These are phyloP conservation scores for Lepidurus apus DNA, from an alignment of 1,140 invertebrate genomes.

Conservation along the genomic window DNA sequence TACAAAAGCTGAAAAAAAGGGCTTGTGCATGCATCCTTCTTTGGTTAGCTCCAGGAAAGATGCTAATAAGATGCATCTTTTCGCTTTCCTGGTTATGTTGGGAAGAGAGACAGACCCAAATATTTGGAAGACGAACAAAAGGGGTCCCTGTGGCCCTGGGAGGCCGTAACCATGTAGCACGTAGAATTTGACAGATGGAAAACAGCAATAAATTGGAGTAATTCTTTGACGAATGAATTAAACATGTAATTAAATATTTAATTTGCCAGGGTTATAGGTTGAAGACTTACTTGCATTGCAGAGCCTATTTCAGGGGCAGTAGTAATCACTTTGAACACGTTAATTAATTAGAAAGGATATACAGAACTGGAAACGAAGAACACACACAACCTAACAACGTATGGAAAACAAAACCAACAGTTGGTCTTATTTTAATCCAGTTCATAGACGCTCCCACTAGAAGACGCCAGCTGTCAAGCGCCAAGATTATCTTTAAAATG, in stretches of 20 bases:
- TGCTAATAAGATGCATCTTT: slow-evolving; percentile 9
- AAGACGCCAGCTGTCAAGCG: not conserved
- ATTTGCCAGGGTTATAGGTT: no score
- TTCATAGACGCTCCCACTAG: not conserved
- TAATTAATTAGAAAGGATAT: no score
- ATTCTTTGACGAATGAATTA: no score
- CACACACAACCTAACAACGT: not conserved
- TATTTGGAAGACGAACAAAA: not conserved
- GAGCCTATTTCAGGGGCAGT: no score
- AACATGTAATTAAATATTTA: no score
- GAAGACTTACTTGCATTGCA: no score
- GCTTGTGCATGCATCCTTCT: slow-evolving; percentile 4
- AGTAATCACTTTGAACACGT: no score
- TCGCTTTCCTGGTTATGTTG: not conserved
- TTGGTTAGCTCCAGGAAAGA: not conserved
- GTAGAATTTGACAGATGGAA: no score
- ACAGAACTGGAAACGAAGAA: not conserved
- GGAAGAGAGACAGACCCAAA: not conserved
- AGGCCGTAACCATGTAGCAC: no score
- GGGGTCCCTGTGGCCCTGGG: not conserved
- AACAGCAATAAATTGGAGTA: no score
- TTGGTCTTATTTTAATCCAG: not conserved
- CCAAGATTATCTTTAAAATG: not conserved
- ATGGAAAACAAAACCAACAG: not conserved
- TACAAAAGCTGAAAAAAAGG: not conserved